These are phyloP conservation scores for Meiosimyza decipiens DNA, from an alignment of 2,888 invertebrate species.

Conservation along the genomic window DNA sequence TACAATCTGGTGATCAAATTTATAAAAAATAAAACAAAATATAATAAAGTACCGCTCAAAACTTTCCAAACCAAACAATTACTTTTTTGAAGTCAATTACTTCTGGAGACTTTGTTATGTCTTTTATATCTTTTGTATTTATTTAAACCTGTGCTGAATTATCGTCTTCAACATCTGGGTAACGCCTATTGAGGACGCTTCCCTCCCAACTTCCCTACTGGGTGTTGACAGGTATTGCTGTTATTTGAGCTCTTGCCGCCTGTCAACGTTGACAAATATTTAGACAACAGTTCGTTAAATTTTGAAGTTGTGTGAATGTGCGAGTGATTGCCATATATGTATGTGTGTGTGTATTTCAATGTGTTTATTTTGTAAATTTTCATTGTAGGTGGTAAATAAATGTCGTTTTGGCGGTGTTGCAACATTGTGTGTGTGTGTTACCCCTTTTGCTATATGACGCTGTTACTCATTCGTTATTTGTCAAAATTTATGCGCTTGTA, in stretches of 20 bases:
- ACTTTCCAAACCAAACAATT: no score
- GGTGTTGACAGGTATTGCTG: slow-evolving; percentile 32
- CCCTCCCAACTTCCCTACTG: slow-evolving; percentile 10
- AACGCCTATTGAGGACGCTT: no score
- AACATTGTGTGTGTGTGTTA: slow-evolving; percentile 26
- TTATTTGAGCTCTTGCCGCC: slow-evolving; percentile 36
- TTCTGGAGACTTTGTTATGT: no score
- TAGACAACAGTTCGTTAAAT: slow-evolving; percentile 45
- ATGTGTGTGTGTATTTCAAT: neutral
- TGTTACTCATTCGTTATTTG: slow-evolving; percentile 8
- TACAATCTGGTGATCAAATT: no score
- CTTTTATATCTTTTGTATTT: no score
- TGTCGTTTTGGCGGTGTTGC: slow-evolving; percentile 11
- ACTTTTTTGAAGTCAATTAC: no score
- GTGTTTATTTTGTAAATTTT: no score
- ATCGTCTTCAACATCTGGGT: no score
- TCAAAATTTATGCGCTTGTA: slow-evolving; percentile 20
- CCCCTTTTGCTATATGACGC: slow-evolving; percentile 1
- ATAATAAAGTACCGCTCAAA: no score
- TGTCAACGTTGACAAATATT: slow-evolving; percentile 50
- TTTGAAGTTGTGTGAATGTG: neutral
- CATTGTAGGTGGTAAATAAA: no score
- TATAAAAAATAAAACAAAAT: no score
- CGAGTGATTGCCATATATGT: neutral
- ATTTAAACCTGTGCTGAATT: no score